Evolutionary conservation across 2,888 invertebrate genomes (phyloP), one percentile per base, ranked within the genome.

Genomic region (Saturnia pavonia): DNA sequence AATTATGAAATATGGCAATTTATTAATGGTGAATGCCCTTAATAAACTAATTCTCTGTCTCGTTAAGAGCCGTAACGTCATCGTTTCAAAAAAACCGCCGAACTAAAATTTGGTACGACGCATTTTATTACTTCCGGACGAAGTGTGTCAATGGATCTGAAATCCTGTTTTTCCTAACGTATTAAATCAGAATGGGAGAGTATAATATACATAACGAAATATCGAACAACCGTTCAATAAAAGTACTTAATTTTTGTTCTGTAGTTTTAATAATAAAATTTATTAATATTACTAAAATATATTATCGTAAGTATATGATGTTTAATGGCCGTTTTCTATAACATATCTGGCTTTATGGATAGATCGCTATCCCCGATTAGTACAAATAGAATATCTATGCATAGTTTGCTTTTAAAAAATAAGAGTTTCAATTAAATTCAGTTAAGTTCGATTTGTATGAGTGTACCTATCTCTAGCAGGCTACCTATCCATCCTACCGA

Each of bases 21-120:
- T 80, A 78, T 81, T 82, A 83, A 74, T 57, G 7, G 57, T 12
- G 72, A 75, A 76, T 73, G 82, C 80, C 80, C 84, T 83, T 86
- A 85, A 86, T 88, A 87, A 88, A 86, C 88, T 86, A 85, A 87
- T 86, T 82, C 72, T 77, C 78, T 72, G 76, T 76, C 77, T 78
- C 72, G 73, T 78, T 73, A 82, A 79, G 72, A 76, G 77, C 77
- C 80, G 71, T 76, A 78, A 76, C 73, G 80, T 75, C 72, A 75
- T 78, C 76, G 72, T 81, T 80, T 79, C 78, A 82, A 84, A 85
- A 82, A 65, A 84, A 84, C 78, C 79, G 81, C 81, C 82, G 79
- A 84, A 2, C 82, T 79, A 82, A 81, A 86, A 84, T 80, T 84
- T 80, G 81, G 83, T 82, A 79, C 84, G 74, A 70, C 78, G 74